A percentile compares a stretch with the other conserved stretches of the same genome.
Evolutionary conservation across 2,888 invertebrate species (phyloP).

Genomic region (Anoplius nigerrimus): DNA sequence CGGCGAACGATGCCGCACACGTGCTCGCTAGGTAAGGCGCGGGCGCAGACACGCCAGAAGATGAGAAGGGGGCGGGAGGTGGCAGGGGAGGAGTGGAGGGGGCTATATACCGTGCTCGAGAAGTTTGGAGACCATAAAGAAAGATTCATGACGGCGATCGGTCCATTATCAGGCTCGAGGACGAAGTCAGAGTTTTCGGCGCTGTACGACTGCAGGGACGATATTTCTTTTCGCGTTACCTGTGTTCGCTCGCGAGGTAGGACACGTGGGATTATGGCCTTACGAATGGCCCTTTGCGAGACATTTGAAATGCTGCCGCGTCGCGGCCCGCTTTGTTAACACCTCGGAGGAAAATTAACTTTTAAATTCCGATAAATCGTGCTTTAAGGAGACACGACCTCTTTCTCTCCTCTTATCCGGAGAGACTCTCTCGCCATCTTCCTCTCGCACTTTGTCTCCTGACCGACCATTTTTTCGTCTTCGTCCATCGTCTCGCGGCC

Average conservation of each 20-base stretch:
- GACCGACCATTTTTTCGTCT: too few relatives aligned
- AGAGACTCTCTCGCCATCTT: too few relatives aligned
- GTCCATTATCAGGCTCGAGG: constrained; percentile 60
- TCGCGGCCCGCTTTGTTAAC: too few relatives aligned
- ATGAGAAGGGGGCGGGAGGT: background rate
- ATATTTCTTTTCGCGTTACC: constrained; percentile 25
- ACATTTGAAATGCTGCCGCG: too few relatives aligned
- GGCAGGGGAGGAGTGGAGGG: too few relatives aligned
- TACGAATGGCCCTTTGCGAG: too few relatives aligned
- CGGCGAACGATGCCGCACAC: constrained; percentile 8
- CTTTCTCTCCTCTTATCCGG: too few relatives aligned
- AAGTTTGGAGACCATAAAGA: constrained; percentile 63
- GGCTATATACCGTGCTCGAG: constrained; percentile 51
- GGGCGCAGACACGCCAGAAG: background rate
- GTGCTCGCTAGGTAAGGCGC: background rate
- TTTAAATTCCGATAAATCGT: too few relatives aligned
- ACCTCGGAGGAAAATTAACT: too few relatives aligned
- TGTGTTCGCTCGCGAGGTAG: constrained; percentile 6
- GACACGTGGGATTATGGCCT: constrained; percentile 11
- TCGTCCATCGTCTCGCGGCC: too few relatives aligned
- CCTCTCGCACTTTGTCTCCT: too few relatives aligned
- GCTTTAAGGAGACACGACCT: too few relatives aligned
- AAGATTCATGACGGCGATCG: constrained; percentile 66
- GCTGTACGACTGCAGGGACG: constrained; percentile 12
- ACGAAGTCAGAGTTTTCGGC: constrained; percentile 42